Evolutionary conservation across 2,113 vertebrate genomes (phyloP), one percentile per base, ranked within the genome.

Genomic region (Urocynchramus pylzowi): DNA sequence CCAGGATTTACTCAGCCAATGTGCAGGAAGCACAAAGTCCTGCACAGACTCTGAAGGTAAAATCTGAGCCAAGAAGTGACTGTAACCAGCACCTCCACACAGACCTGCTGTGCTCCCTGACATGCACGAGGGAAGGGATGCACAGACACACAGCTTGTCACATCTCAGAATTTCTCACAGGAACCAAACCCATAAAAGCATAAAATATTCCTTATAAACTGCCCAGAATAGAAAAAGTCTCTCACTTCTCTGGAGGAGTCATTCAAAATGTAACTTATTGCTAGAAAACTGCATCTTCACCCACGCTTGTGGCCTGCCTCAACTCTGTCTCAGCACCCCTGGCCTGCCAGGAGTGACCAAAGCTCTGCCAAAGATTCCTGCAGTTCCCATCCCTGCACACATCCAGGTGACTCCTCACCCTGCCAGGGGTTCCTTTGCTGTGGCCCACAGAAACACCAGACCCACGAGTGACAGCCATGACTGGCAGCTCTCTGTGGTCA

Each of bases 311-410:
- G 28, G 31, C 37, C 26, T 56, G 26, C 17, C 6, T 31, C 20
- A 83, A 33, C 11, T n/a, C 28, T n/a, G 21, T 3, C 61, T 45
- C 52, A 19, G 35, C 23, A 42, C 4, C 17, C 1, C 24, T 37
- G 47, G 12, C 50, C 19, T 11, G 13, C 47, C 4, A 7, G 16
- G 19, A 28, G 10, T 35, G 16, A 52, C 11, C 17, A n/a, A 30
- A 68, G 49, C 35, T 31, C 24, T 2, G 1, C 42, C 0, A 5
- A 33, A 5, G 4, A 13, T n/a, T 69, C 31, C 13, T 13, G n/a
- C 9, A 10, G 26, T 11, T 86, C 39, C 37, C 45, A 65, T 5
- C 57, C 28, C 2, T 22, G 53, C 61, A 31, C 16, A 13, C 9
- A 23, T 8, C 10, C 81, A 59, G 64, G 13, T 15, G 14, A 24